Evolutionary conservation across 1,140 invertebrate species (phyloP).

Genomic region (Littorina saxatilis): DNA sequence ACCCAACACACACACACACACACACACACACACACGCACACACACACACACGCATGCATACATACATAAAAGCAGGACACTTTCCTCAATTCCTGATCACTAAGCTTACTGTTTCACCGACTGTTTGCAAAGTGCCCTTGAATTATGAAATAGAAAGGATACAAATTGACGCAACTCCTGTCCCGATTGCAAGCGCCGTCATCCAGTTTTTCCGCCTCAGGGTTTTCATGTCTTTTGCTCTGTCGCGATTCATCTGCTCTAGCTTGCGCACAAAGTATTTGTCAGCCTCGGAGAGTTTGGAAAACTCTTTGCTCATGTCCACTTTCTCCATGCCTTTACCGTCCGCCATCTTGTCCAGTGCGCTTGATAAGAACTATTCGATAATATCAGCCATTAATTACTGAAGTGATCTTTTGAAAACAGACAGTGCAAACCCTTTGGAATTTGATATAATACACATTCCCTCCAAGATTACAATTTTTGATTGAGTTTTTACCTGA

Average conservation of each 20-base stretch:
- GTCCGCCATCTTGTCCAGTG: constrained; percentile 38
- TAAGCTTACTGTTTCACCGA: no score
- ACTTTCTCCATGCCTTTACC: constrained; percentile 47
- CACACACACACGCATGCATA: no score
- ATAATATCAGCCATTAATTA: not conserved
- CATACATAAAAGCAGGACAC: no score
- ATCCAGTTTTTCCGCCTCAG: constrained; percentile 40
- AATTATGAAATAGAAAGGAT: constrained; percentile 45
- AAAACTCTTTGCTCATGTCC: constrained; percentile 55
- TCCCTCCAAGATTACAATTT: no score
- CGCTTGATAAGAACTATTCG: not conserved
- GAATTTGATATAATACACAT: no score
- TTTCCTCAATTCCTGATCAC: no score
- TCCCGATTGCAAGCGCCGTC: constrained; percentile 40
- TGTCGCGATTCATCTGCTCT: constrained; percentile 51
- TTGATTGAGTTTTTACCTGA: no score
- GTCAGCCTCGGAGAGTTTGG: constrained; percentile 42
- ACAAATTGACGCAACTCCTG: constrained; percentile 53
- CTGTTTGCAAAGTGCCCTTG: not conserved
- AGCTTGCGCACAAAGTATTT: constrained; percentile 56
- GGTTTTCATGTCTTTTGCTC: constrained; percentile 41
- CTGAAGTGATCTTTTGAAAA: not conserved
- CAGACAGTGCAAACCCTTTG: no score
- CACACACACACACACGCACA: no score
- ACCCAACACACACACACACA: no score